Evolutionary conservation across 2,888 invertebrate species (phyloP), one percentile per base, ranked within the genome.

Genomic region (Hetaerina titia): DNA sequence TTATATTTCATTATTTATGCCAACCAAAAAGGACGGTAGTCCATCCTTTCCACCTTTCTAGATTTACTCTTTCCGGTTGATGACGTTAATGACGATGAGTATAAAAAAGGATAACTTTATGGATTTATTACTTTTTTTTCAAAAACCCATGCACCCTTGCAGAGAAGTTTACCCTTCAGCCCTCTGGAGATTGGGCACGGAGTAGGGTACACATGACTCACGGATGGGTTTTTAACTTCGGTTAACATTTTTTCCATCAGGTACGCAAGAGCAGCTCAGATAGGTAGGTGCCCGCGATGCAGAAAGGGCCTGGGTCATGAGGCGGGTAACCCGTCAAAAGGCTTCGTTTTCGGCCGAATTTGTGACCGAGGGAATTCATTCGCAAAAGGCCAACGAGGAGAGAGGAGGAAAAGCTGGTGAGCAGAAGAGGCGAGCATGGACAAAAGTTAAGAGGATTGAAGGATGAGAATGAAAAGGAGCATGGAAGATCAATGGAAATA

Each of bases 311-410:
- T n/a, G 17, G 69, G 69, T 69, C 45, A 45, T 45, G 45, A 45
- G 22, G 69, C 22, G 22, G 60, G 69, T 45, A 45, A 45, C 69
- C 22, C 69, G n/a, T 69, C 69, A 69, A 69, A 7, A n/a, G 69
- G 69, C n/a, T 69, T 69, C 69, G 69, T 69, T 69, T 45, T 69
- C 69, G n/a, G 69, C 22, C 69, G 69, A 69, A 69, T 69, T 69
- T 22, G 69, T 69, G 69, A 69, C 69, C 69, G 22, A 4, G n/a
- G 69, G n/a, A 69, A 69, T 69, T 22, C 69, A n/a, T n/a, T 69
- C 19, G 22, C 69, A 6, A 69, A 69, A 69, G 60, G 69, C 69
- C 69, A n/a, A 89, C n/a, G n/a, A 4, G n/a, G 89, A 89, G 19
- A 11, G 19, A n/a, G 81, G 64, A 22, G 25, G 45, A 87, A 87